phyloP scores from a whole-genome alignment of 2,888 invertebrate genomes.

The Teleiodes luculella region DNA sequence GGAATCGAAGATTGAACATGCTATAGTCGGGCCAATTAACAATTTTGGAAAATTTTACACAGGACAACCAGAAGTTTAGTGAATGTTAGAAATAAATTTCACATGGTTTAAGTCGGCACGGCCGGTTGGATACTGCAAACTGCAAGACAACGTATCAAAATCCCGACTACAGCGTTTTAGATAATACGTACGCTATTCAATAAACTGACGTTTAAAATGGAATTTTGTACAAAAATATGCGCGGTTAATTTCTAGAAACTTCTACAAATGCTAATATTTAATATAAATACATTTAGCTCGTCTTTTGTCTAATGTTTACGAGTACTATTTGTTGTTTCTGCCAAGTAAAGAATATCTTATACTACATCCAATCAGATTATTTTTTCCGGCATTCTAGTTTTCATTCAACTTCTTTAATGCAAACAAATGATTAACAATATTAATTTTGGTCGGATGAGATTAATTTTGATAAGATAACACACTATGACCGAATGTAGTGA shows the following conservation, averaged over 20 bases:
- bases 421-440: too few species aligned
- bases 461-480: too few species aligned
- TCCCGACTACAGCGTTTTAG: slow-evolving; percentile 20
- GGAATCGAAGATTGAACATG: slow-evolving; percentile 45
- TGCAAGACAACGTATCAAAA: background rate
- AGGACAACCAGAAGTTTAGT: too few species aligned
- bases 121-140: background rate
- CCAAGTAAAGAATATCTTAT: background rate
- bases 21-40: background rate
- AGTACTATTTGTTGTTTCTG: background rate
- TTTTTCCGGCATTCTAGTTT: too few species aligned
- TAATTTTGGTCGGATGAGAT: too few species aligned
- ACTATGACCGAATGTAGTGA: too few species aligned
- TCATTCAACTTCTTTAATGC: too few species aligned
- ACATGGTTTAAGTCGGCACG: too few species aligned
- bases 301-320: background rate
- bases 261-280: slow-evolving; percentile 35
- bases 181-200: slow-evolving; percentile 49
- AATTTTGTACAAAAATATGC: slow-evolving; percentile 68
- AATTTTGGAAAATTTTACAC: background rate
- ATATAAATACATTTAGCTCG: slow-evolving; percentile 11
- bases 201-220: slow-evolving; percentile 43
- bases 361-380: too few species aligned
- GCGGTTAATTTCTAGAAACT: slow-evolving; percentile 48
- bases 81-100: too few species aligned